Evolutionary conservation across 1,140 invertebrate genomes (phyloP).

Genomic region (Drosophila ficusphila): DNA sequence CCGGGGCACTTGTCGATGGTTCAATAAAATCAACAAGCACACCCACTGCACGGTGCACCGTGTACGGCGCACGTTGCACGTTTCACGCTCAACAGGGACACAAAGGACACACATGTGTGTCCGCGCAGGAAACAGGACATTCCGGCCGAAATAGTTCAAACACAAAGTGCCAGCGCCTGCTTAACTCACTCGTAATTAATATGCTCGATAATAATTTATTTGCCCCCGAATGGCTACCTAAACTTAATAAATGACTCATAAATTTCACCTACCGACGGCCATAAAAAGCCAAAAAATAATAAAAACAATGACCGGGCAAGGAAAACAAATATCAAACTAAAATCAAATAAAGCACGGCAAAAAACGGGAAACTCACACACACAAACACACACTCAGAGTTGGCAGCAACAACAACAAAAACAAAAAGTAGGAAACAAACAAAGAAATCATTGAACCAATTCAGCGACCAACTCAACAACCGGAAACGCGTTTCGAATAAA

Average conservation of each 20-base stretch:
- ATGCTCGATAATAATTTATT: conserved; percentile 40
- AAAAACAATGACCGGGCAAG: conserved; percentile 15
- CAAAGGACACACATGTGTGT: conserved; percentile 46
- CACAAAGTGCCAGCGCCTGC: conserved; percentile 38
- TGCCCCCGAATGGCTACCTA: conserved; percentile 35
- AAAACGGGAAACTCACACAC: conserved; percentile 37
- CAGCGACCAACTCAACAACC: conserved; percentile 82
- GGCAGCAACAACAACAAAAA: conserved; percentile 11
- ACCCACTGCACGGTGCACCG: conserved; percentile 10
- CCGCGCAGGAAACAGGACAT: conserved; percentile 1
- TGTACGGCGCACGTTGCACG: no score
- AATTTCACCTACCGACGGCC: conserved; percentile 49
- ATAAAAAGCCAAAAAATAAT: conserved; percentile 42
- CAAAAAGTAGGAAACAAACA: conserved; percentile 61
- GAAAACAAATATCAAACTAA: conserved; percentile 54
- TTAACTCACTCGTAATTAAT: conserved; percentile 36
- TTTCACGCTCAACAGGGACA: conserved; percentile 29
- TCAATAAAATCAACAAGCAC: conserved; percentile 73
- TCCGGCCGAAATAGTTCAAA: conserved; percentile 35
- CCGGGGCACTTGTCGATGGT: conserved; percentile 58
- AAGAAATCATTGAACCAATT: conserved; percentile 83
- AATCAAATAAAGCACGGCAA: conserved; percentile 23
- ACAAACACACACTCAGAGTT: conserved; percentile 50
- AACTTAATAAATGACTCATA: conserved; percentile 73
- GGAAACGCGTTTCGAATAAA: conserved; percentile 82